phyloP scores from a whole-genome alignment of 2,113 vertebrate genomes.

The Phodopus roborovskii region DNA sequence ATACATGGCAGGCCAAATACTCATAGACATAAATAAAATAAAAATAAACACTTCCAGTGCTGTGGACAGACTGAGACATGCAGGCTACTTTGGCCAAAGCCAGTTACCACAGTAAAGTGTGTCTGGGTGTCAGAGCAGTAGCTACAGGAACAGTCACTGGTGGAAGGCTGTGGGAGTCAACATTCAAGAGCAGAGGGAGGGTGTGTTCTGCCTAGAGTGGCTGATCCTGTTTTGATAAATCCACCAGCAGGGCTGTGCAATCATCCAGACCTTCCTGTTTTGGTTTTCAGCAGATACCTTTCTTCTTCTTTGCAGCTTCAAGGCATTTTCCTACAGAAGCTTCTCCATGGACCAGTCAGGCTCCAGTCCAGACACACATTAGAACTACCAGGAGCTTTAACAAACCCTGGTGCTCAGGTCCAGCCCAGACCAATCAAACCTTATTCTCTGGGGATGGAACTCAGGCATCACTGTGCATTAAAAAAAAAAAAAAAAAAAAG shows the following conservation, averaged over 20 bases:
- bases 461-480: not conserved
- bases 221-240: not conserved
- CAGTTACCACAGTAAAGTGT: not conserved
- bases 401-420: not conserved
- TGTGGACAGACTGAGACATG: not conserved
- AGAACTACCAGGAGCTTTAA: not conserved
- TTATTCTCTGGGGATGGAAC: not conserved
- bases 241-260: accelerated
- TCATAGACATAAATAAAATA: not conserved
- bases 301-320: not conserved
- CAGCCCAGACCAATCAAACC: not conserved
- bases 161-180: not conserved
- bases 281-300: not conserved
- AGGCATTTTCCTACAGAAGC: not conserved
- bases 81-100: not conserved
- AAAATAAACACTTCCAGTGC: not conserved
- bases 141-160: accelerated
- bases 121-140: not conserved
- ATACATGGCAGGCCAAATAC: not conserved
- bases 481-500: not conserved
- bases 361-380: not conserved
- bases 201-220: not conserved
- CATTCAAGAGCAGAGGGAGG: not conserved
- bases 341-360: not conserved
- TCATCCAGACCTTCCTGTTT: not conserved